Base-by-base conservation (phyloP, 2,888 invertebrate species). In the Lampropteryx suffumata region DNA sequence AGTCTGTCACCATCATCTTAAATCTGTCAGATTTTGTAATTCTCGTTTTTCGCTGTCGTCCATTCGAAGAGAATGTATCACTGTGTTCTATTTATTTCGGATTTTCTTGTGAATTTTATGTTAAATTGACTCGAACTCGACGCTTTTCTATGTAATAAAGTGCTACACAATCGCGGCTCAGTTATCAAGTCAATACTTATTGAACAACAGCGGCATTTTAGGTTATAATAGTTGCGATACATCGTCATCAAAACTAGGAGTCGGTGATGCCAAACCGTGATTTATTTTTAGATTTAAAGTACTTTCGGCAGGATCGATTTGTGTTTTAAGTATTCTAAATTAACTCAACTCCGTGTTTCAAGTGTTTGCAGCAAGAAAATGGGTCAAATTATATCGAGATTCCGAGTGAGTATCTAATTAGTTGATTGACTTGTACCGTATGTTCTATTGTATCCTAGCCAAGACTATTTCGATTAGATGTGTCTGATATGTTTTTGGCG, bases 361-460 rank as follows among this genome's bases (percentile, higher is more conserved):
- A 58, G 59, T 64, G 52, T 61, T 58, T 14, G 42, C 63, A 55
- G 54, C 57, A 50, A 59, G 64, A 84, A 83, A 69, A 94, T 94
- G 94, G 94, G 94, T 61, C 82, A 92, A 52, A 90, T 94, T 62
- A 84, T 93, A 79, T 93, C 92, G 58, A 93, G 92, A 89, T 93
- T 94, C 86, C 91, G 93, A 79, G 94, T 94, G 84, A 92, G 93
- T 91, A 73, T 53, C 9, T 29, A 36, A 43, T 39, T 55, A 2
- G n/a, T 42, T 70, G 67, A 72, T 59, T 58, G 50, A 75, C 71
- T 24, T 68, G 45, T 54, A 49, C 61, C 57, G 42, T 59, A 63
- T 67, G 64, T 70, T 70, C 81, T 17, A 17, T 17, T 83, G 84
- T 79, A 71, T 57, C 67, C 55, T 55, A 78, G 86, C 87, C 84